Evolutionary conservation across 1,140 invertebrate genomes (phyloP), one percentile per base, ranked within the genome.

Genomic region (Euwallacea similis): DNA sequence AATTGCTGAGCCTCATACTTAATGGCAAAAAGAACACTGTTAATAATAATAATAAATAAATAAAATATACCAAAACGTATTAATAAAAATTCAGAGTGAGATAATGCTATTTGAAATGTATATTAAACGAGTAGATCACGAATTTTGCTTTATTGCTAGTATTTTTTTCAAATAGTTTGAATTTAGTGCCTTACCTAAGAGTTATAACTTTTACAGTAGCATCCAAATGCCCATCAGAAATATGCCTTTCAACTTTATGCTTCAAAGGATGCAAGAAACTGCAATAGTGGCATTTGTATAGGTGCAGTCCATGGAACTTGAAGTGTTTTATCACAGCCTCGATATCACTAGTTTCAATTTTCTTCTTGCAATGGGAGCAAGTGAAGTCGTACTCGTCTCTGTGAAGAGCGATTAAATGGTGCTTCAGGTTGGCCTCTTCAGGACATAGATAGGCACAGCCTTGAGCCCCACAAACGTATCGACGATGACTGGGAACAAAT

Each of bases 321-420:
- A 93, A 84, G 82, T 93, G 91, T 69, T 84, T 81, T 7, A 87
- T 82, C 70, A 93, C 87, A 82, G 79, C 71, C 78, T 80, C 79
- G 6, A 75, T 67, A 50, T 79, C 77, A 2, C 59, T 46, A 9
- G 67, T 72, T 53, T 58, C 42, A 6, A 80, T 68, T 72, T 79
- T 82, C 69, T 76, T 73, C 46, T 83, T 82, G 78, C 92, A 93
- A 80, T 93, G 91, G 4, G 87, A 85, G 80, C 92, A 93, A 63
- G 83, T 84, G 79, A 88, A 93, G 46, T 80, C 76, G 21, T 82
- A 73, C 76, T 87, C 83, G 72, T 89, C 81, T 7, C 84, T 83
- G 76, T 93, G 92, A 42, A 93, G 79, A 1, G 89, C 87, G 72
- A 88, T 87, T 79, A 93, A 85, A 78, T 93, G 92, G 79, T 85